phyloP scores from a whole-genome alignment of 1,140 invertebrate species.

The Drosophila tropicalis region DNA sequence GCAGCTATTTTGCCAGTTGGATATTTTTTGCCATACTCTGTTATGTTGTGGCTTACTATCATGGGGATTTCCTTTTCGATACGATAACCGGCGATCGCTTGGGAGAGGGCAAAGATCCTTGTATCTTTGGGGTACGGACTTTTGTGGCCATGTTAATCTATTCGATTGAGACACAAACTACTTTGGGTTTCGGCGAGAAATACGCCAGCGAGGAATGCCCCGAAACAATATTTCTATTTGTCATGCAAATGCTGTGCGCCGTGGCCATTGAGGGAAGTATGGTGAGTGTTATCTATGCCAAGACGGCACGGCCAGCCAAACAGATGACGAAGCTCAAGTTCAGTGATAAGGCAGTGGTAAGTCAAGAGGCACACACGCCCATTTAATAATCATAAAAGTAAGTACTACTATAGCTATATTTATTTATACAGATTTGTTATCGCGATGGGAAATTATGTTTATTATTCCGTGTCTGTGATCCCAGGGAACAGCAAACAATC shows the following conservation, averaged over 20 bases:
- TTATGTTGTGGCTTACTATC: slow-evolving; percentile 84
- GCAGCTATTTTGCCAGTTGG: slow-evolving; percentile 85
- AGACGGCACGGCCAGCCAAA: slow-evolving; percentile 85
- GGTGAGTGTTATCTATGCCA: slow-evolving; percentile 86
- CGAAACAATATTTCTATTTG: slow-evolving; percentile 90
- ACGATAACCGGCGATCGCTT: slow-evolving; percentile 62
- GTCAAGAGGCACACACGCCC: slow-evolving; percentile 45
- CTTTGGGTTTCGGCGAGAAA: slow-evolving; percentile 89
- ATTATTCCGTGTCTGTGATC: slow-evolving; percentile 86
- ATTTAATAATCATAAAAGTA: not conserved
- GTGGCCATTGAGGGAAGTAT: slow-evolving; percentile 85
- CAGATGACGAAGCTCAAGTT: slow-evolving; percentile 85
- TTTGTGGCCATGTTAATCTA: slow-evolving; percentile 86
- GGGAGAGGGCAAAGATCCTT: slow-evolving; percentile 75
- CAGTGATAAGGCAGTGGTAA: slow-evolving; percentile 86
- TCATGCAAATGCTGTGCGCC: slow-evolving; percentile 85
- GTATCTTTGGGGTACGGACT: slow-evolving; percentile 84
- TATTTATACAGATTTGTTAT: slow-evolving; percentile 84
- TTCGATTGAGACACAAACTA: slow-evolving; percentile 86
- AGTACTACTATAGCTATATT: not conserved
- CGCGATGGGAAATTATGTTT: slow-evolving; percentile 86
- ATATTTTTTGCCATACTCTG: slow-evolving; percentile 84
- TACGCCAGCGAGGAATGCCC: slow-evolving; percentile 93
- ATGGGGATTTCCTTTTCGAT: slow-evolving; percentile 84
- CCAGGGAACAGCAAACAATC: slow-evolving; percentile 85